Conservation (phyloP, 2,113 vertebrate genomes). For the Abramis brama region DNA sequence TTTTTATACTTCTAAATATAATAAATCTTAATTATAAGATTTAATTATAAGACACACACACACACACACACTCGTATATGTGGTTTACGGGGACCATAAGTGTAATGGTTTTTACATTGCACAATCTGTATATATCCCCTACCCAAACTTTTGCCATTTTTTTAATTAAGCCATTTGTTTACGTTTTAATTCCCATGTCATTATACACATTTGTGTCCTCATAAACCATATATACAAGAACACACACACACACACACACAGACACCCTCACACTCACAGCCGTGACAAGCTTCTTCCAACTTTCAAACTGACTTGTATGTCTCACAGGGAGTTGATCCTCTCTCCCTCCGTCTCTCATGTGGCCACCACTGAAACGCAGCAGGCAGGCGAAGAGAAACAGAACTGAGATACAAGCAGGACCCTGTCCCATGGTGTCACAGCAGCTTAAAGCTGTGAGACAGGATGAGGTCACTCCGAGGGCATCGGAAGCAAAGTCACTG, state of each 20-base stretch:
- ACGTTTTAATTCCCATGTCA: too few relatives aligned
- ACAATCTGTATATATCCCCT: too few relatives aligned
- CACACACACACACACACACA: not conserved
- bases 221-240: too few relatives aligned
- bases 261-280: not conserved
- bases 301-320: slow-evolving; percentile 12
- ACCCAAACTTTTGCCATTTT: too few relatives aligned
- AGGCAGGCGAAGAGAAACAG: slow-evolving; percentile 19
- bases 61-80: too few relatives aligned
- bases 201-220: too few relatives aligned
- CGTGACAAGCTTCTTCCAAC: not conserved
- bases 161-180: too few relatives aligned
- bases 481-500: slow-evolving; percentile 13
- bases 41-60: not conserved
- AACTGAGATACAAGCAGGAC: slow-evolving; percentile 23
- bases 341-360: slow-evolving; percentile 35
- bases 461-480: slow-evolving; percentile 45
- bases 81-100: too few relatives aligned
- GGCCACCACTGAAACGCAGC: slow-evolving; percentile 44
- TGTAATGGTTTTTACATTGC: too few relatives aligned
- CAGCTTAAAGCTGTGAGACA: slow-evolving; percentile 28
- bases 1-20: too few relatives aligned
- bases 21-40: too few relatives aligned
- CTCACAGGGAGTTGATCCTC: not conserved
- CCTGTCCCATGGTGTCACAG: slow-evolving; percentile 31